Evolutionary conservation across 2,888 invertebrate species (phyloP).

Genomic region (Vesta saturnalis): DNA sequence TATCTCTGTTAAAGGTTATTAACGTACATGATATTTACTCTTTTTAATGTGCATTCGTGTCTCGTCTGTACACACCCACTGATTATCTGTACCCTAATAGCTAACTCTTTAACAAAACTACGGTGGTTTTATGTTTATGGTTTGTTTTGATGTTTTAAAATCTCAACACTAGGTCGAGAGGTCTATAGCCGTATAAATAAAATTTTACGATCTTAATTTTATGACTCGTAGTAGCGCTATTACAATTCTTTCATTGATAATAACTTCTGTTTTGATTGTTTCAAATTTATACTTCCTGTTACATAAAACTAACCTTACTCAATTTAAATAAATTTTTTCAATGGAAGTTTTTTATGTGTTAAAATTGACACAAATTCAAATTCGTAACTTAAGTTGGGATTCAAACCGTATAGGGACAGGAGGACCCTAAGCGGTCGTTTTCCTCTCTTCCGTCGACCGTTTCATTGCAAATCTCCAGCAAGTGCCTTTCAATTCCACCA

Average conservation of each 20-base stretch:
- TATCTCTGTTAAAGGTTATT: conserved; percentile 19
- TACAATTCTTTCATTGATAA: conserved; percentile 31
- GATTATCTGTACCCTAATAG: conserved; percentile 49
- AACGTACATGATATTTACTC: conserved; percentile 26
- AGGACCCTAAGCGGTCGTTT: conserved; percentile 59
- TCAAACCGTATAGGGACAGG: conserved; percentile 57
- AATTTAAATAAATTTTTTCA: background rate
- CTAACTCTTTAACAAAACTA: conserved; percentile 42
- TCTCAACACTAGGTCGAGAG: conserved; percentile 49
- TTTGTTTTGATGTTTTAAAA: conserved; percentile 54
- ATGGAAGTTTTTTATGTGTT: background rate
- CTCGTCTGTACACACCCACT: conserved; percentile 41
- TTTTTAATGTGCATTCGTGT: conserved; percentile 32
- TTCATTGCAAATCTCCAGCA: conserved; percentile 60
- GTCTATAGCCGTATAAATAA: conserved; percentile 47
- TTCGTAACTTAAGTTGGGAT: conserved; percentile 50
- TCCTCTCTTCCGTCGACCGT: conserved; percentile 57
- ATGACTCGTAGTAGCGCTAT: conserved; percentile 33
- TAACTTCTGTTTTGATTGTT: conserved; percentile 16
- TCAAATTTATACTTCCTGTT: conserved; percentile 8
- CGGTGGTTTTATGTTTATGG: conserved; percentile 51
- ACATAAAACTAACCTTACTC: conserved; percentile 12
- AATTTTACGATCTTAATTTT: conserved; percentile 35
- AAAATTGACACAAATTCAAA: conserved; percentile 22
- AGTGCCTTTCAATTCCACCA: conserved; percentile 59